Conservation (phyloP, 2,113 vertebrate genomes). For the Myiopsitta monachus region DNA sequence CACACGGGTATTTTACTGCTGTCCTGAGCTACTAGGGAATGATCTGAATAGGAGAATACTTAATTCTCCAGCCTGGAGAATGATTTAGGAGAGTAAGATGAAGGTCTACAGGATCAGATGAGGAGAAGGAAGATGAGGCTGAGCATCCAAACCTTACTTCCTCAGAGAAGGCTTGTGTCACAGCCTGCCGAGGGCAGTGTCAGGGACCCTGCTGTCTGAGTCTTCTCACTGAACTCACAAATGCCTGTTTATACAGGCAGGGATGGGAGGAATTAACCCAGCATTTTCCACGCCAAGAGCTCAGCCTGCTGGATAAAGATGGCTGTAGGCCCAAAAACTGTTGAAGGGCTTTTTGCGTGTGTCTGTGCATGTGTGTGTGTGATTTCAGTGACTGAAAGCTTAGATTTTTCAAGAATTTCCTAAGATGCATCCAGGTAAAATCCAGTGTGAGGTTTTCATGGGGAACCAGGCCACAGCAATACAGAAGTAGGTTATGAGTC, state of each 20-base stretch:
- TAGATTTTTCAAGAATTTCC: neutral
- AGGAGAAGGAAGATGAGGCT: neutral
- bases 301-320: neutral
- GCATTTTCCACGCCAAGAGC: neutral
- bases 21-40: neutral
- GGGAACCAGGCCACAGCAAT: neutral
- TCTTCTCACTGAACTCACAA: too few relatives aligned
- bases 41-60: neutral
- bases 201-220: neutral
- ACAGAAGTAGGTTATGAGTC: constrained; percentile 1
- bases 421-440: neutral
- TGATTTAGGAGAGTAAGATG: neutral
- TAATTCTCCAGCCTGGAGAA: neutral
- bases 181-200: neutral
- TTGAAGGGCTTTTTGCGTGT: neutral
- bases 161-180: neutral
- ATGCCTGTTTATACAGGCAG: neutral
- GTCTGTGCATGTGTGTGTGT: neutral
- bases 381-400: neutral
- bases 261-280: neutral
- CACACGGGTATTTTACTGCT: neutral
- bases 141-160: neutral
- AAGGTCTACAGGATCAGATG: neutral
- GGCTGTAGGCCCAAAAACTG: neutral
- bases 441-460: neutral